Evolutionary conservation across 64 coral and sea anemone genomes (phyloP), one percentile per base, ranked within the genome.

Genomic region (Porites australiensis): DNA sequence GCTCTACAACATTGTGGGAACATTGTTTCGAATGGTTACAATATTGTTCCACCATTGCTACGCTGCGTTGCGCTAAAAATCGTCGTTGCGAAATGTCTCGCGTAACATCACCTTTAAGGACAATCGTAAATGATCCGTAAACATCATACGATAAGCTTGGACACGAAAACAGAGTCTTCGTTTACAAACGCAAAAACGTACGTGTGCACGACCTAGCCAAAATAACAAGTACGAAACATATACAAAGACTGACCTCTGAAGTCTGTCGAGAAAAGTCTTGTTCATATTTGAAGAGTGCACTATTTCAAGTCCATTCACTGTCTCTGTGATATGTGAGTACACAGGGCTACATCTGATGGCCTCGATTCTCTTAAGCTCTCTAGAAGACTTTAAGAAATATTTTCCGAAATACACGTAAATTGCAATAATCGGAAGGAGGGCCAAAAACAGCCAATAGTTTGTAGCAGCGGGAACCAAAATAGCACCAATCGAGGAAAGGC

Each of bases 361-460:
- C 66, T 96, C 90, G 37, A 96, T 62, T 44, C 95, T 70, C 22
- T 93, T 88, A 44, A 96, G 79, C 50, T 96, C 95, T 79, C 95
- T 80, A 3, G 90, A 78, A 37, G 86, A 89, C 62, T 86, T 86
- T 1, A 93, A 44, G 27, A 72, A 93, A 50, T 94, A 94, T 22
- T 70, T 79, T 14, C 77, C 88, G 68, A 90, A 80, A 20, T 64
- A 90, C 1, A 90, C 10, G 64, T 76, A 85, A 19, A 77, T 65
- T 11, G 21, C 79, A 4, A 94, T 19, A n/a, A 90, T 59, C 9
- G 88, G 79, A n/a, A 70, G 74, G 5, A 82, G 67, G 9, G 93
- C 86, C 22, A 94, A 71, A 52, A 89, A 50, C 70, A 94, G 61
- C 92, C 92, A 94, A 3, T 70, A 70, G 19, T 94, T 94, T 14